Conservation (phyloP, 2,888 invertebrate species). For the Dascillus cervinus region DNA sequence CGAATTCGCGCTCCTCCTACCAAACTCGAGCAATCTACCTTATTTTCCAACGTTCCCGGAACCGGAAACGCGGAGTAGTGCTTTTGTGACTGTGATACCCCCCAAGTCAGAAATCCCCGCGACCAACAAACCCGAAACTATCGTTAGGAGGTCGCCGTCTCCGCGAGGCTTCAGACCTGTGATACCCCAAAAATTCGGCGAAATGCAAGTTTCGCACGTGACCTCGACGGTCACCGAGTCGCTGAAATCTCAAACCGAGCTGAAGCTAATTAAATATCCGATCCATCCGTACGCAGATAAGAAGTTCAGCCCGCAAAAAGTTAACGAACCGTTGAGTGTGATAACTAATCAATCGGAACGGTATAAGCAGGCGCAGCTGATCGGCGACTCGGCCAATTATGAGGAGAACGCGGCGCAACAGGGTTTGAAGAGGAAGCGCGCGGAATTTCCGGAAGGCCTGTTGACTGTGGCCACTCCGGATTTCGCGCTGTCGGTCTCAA, state of each 20-base stretch:
- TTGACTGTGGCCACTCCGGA: conserved; percentile 7
- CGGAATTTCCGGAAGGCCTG: conserved; percentile 8
- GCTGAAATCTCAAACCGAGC: conserved; percentile 30
- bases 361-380: conserved; percentile 34
- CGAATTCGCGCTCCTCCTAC: conserved; percentile 58
- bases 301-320: conserved; percentile 24
- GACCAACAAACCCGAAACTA: conserved; percentile 8
- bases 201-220: conserved; percentile 17
- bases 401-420: conserved; percentile 32
- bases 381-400: conserved; percentile 31
- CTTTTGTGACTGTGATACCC: conserved; percentile 43
- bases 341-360: conserved; percentile 39
- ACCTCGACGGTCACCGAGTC: conserved; percentile 21
- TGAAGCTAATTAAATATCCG: conserved; percentile 35
- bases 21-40: conserved; percentile 48
- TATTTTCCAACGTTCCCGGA: conserved; percentile 40
- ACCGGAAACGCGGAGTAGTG: conserved; percentile 38
- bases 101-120: conserved; percentile 49
- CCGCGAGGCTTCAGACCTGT: conserved; percentile 35
- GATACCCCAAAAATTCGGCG: conserved; percentile 2
- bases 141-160: conserved; percentile 18
- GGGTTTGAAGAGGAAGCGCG: conserved; percentile 29
- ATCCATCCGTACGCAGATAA: conserved; percentile 26
- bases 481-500: conserved; percentile 9
- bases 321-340: conserved; percentile 34